These are phyloP conservation scores for Gambusia yucatana DNA, from an alignment of 2,797 vertebrate species.

Conservation along the genomic window DNA sequence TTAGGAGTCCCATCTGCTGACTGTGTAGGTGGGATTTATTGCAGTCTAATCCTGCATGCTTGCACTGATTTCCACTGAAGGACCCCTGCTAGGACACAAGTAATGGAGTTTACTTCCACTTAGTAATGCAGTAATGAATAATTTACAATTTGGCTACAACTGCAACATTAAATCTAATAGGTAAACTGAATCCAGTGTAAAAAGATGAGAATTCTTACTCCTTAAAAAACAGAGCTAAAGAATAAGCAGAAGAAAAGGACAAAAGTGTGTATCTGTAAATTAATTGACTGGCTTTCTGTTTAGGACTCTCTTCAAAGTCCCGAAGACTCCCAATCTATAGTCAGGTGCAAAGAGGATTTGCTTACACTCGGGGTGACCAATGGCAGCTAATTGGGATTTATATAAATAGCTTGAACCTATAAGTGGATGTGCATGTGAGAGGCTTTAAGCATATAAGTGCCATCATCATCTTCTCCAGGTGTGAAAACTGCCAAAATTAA, in stretches of 20 bases:
- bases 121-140: conserved; percentile 33
- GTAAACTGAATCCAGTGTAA: neutral
- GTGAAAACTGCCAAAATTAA: neutral
- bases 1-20: conserved; percentile 76
- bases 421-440: conserved; percentile 27
- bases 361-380: conserved; percentile 45
- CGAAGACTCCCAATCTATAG: conserved; percentile 57
- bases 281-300: conserved; percentile 14
- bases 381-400: conserved; percentile 68
- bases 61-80: conserved; percentile 67
- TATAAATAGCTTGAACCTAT: conserved; percentile 63
- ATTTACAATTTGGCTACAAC: neutral
- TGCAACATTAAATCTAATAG: neutral
- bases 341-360: conserved; percentile 54
- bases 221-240: neutral
- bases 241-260: neutral
- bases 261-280: neutral
- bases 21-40: conserved; percentile 60
- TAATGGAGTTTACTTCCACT: conserved; percentile 49
- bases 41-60: conserved; percentile 67
- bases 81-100: conserved; percentile 47
- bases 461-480: conserved; percentile 20
- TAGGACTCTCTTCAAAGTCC: conserved; percentile 35
- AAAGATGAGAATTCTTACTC: neutral
- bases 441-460: conserved; percentile 21